Evolutionary conservation across 2,888 invertebrate species (phyloP).

Genomic region (Hypomecis atomaria): DNA sequence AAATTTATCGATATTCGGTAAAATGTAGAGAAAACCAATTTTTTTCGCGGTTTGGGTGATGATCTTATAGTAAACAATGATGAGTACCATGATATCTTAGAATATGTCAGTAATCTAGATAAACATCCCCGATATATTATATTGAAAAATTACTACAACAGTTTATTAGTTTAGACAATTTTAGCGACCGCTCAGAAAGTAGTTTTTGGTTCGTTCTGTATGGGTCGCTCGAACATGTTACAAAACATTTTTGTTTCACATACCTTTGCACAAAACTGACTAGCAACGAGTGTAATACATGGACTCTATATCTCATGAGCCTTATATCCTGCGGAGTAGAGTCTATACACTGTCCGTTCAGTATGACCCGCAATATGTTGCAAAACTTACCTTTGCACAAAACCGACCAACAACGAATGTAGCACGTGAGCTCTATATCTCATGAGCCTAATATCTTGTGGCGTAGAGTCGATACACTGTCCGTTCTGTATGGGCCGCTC

Average conservation of each 20-base stretch:
- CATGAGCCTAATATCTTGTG: slow-evolving; percentile 97
- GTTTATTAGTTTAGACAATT: too few relatives aligned
- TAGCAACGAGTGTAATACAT: slow-evolving; percentile 96
- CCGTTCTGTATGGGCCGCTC: slow-evolving; percentile 99
- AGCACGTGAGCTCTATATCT: slow-evolving; percentile 97
- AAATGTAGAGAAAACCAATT: too few relatives aligned
- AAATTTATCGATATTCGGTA: too few relatives aligned
- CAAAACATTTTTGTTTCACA: slow-evolving; percentile 3
- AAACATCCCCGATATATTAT: too few relatives aligned
- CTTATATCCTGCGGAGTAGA: slow-evolving; percentile 97
- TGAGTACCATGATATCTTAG: too few relatives aligned
- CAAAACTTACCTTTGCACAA: slow-evolving; percentile 97
- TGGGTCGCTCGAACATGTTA: too few relatives aligned
- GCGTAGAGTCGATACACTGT: slow-evolving; percentile 98
- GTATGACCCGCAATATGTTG: slow-evolving; percentile 99
- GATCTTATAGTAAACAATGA: too few relatives aligned
- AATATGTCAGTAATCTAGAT: too few relatives aligned
- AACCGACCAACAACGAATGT: slow-evolving; percentile 96
- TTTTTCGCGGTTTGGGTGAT: too few relatives aligned
- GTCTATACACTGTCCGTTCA: slow-evolving; percentile 99
- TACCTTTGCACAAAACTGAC: slow-evolving; percentile 98
- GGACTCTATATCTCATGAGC: slow-evolving; percentile 97
- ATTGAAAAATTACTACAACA: too few relatives aligned
- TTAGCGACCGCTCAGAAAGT: too few relatives aligned
- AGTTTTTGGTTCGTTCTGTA: too few relatives aligned